Evolutionary conservation across 2,888 invertebrate species (phyloP).

Genomic region (Aleiodes alternator): DNA sequence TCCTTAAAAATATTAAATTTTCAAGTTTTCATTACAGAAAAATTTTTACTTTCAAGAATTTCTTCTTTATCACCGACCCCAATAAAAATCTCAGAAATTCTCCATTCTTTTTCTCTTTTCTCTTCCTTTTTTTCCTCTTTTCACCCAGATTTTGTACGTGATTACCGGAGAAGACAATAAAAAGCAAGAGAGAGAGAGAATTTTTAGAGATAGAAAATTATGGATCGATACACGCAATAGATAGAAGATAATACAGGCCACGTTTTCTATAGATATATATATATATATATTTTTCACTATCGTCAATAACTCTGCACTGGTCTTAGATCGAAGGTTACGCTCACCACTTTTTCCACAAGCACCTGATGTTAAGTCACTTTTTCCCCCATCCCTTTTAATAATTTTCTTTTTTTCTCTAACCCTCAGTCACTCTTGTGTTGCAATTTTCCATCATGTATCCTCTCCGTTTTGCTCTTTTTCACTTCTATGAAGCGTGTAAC

Average conservation of each 20-base stretch:
- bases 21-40: background rate
- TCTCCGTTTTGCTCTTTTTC: conserved; percentile 34
- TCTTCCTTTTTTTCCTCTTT: background rate
- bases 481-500: conserved; percentile 54
- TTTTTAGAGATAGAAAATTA: conserved; percentile 1
- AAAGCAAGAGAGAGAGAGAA: background rate
- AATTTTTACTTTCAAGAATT: background rate
- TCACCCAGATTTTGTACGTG: conserved; percentile 11
- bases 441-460: conserved; percentile 5
- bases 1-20: background rate
- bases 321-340: conserved; percentile 48
- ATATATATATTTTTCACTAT: background rate
- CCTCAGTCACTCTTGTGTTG: background rate
- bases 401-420: conserved; percentile 19
- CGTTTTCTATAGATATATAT: background rate
- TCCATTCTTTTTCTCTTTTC: too few species aligned
- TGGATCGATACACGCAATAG: conserved; percentile 28
- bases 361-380: conserved; percentile 34
- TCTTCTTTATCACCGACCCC: too few species aligned
- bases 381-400: conserved; percentile 3
- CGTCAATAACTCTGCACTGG: conserved; percentile 17
- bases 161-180: conserved; percentile 7
- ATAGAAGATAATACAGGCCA: background rate
- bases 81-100: conserved; percentile 9
- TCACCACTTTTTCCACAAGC: conserved; percentile 45